Conservation (phyloP, 2,888 invertebrate species). For the Uloborus plumipes region DNA sequence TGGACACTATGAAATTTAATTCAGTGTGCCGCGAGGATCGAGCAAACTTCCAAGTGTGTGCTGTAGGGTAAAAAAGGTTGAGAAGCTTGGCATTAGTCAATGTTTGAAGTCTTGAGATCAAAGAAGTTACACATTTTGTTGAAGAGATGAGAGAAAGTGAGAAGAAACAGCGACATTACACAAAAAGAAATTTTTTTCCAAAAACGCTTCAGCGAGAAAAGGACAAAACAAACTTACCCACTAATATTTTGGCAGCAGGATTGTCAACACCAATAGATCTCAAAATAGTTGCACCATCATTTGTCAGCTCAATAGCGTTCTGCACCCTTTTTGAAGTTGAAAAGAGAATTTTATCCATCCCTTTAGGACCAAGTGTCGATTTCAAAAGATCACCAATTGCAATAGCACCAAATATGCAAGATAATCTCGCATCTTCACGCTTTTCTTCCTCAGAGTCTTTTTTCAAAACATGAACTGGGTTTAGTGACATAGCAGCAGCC, state of each 20-base stretch:
- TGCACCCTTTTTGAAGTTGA: slow-evolving; percentile 69
- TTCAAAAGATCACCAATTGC: slow-evolving; percentile 99
- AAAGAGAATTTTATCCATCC: slow-evolving; percentile 82
- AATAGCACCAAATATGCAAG: slow-evolving; percentile 98
- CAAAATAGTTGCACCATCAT: slow-evolving; percentile 98
- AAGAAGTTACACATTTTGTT: too few relatives aligned
- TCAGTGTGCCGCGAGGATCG: too few relatives aligned
- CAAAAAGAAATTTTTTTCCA: too few relatives aligned
- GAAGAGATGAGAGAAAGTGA: neutral
- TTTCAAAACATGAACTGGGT: slow-evolving; percentile 94
- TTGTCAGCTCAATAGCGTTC: slow-evolving; percentile 89
- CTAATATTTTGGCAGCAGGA: slow-evolving; percentile 97
- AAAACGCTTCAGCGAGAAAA: slow-evolving; percentile 22
- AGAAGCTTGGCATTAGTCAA: too few relatives aligned
- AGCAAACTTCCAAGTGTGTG: too few relatives aligned
- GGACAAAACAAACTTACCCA: slow-evolving; percentile 72
- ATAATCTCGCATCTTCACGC: slow-evolving; percentile 95
- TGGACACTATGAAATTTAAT: too few relatives aligned
- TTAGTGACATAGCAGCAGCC: slow-evolving; percentile 73
- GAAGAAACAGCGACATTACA: neutral
- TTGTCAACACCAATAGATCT: slow-evolving; percentile 97
- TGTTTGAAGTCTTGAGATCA: neutral
- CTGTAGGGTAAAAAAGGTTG: too few relatives aligned
- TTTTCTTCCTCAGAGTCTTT: slow-evolving; percentile 98
- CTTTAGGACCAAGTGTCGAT: slow-evolving; percentile 98